Base-by-base conservation (phyloP, 2,113 vertebrate species). In the Amblyornis subalaris region DNA sequence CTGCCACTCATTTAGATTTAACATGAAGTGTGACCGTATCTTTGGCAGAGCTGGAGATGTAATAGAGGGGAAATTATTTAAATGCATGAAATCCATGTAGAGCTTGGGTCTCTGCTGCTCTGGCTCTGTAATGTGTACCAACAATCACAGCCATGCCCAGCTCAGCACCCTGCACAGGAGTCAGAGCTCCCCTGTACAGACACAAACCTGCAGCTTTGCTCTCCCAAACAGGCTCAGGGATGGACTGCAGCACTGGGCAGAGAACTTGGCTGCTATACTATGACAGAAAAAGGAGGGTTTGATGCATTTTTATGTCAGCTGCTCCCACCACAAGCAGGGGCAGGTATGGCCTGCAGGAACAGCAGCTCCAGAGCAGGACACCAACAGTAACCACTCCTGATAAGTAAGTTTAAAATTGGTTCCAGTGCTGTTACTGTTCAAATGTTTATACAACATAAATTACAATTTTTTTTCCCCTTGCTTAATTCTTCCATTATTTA, bases 61-160 rank as follows among this genome's bases (percentile, higher is more conserved):
- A 73, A n/a, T 29, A 54, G 20, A 53, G 21, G 69, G 40, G 26
- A 58, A 67, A 51, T 69, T 20, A 76, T 33, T 93, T 42, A 72
- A 64, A 82, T 14, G 15, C 26, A 57, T 38, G 28, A 60, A 80
- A 61, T 23, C 18, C 35, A 26, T 5, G 4, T 4, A 28, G 79
- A 70, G 40, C 33, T 50, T 4, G 33, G 50, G 40, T 15, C 9
- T 55, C 19, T 60, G 29, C 78, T 72, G 69, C 70, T 57, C 54
- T 15, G 35, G 21, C 24, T 21, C 14, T 15, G 55, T 12, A 29
- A 22, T 0, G 0, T 11, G 0, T 2, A 57, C 42, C 10, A 4
- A 25, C n/a, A 29, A 20, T 1, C 64, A 14, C 6, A 73, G 35
- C 10, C 40, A 22, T 4, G 11, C 26, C 13, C 9, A 73, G 40